phyloP scores from a whole-genome alignment of 1,140 invertebrate genomes.

The Calycopis cecrops region DNA sequence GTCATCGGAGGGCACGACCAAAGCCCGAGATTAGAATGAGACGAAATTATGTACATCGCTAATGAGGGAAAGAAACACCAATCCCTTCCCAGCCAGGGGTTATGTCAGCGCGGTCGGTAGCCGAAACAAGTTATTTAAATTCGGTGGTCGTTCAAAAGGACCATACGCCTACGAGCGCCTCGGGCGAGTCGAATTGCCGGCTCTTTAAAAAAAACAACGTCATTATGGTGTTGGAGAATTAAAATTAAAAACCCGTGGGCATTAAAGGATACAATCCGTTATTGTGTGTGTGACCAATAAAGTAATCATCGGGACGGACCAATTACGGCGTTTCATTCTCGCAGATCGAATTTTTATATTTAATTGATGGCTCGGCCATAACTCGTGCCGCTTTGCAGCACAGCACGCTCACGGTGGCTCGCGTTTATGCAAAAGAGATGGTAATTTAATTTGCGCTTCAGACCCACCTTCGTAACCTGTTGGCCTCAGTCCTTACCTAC shows the following conservation, averaged over 20 bases:
- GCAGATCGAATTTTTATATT: constrained; percentile 61
- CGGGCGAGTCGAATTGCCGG: constrained; percentile 24
- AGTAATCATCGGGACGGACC: constrained; percentile 60
- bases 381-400: constrained; percentile 26
- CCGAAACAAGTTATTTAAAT: constrained; percentile 70
- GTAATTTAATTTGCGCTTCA: constrained; percentile 63
- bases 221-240: constrained; percentile 38
- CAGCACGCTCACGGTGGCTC: constrained; percentile 31
- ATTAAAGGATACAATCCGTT: constrained; percentile 35
- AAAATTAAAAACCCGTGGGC: constrained; percentile 46
- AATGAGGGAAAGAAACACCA: constrained; percentile 40
- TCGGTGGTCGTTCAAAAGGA: constrained; percentile 40
- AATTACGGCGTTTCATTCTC: constrained; percentile 59
- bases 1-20: constrained; percentile 37
- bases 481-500: neutral
- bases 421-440: constrained; percentile 62
- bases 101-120: constrained; percentile 57
- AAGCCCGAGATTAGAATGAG: constrained; percentile 30
- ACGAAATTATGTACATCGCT: constrained; percentile 26
- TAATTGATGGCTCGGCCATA: constrained; percentile 54
- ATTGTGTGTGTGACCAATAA: constrained; percentile 58
- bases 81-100: constrained; percentile 42
- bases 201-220: constrained; percentile 30
- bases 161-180: constrained; percentile 41
- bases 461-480: constrained; percentile 25